Base-by-base conservation (phyloP, 2,797 vertebrate species). In the Xenentodon cancila region DNA sequence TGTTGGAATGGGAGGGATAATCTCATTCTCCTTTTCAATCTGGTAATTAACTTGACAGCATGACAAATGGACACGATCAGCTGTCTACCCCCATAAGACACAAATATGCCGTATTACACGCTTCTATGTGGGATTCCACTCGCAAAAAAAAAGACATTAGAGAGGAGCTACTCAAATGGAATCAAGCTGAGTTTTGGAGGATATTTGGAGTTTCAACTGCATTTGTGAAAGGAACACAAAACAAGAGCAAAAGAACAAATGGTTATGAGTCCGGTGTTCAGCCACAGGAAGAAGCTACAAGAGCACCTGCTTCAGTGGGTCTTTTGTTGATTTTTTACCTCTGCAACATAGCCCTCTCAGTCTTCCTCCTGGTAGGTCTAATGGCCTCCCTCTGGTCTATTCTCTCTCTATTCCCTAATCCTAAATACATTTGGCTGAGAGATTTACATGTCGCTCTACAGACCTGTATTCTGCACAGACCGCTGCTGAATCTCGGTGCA, bases 1-100 rank as follows among this genome's bases (percentile, higher is more conserved):
- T 81, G 81, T 88, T 80, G 81, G 86, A 82, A 80, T 77, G 69
- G 86, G 79, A 73, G 72, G 63, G 64, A 81, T 91, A 92, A 93
- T 92, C 88, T 88, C 86, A 91, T 94, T 93, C 86, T 80, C 85
- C 85, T 92, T 91, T 91, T 88, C 85, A 89, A 87, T 94, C 91
- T 86, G 79, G 88, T 93, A 93, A 94, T 93, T 93, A 94, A 89
- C 89, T 90, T 93, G 93, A 93, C 93, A 93, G 93, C 92, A 94
- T 93, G 91, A 94, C 90, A 85, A 94, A 93, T 93, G 92, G 88
- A 93, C 91, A 89, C 66, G 90, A 94, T 92, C 91, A 92, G 91
- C 91, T 85, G 91, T 92, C 92, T 88, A 83, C 84, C 89, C 89
- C 88, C 86, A 88, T 92, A 88, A 87, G 87, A 90, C 89, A 92